Evolutionary conservation across 2,113 vertebrate genomes (phyloP), one percentile per base, ranked within the genome.

Genomic region (Megalops atlanticus): DNA sequence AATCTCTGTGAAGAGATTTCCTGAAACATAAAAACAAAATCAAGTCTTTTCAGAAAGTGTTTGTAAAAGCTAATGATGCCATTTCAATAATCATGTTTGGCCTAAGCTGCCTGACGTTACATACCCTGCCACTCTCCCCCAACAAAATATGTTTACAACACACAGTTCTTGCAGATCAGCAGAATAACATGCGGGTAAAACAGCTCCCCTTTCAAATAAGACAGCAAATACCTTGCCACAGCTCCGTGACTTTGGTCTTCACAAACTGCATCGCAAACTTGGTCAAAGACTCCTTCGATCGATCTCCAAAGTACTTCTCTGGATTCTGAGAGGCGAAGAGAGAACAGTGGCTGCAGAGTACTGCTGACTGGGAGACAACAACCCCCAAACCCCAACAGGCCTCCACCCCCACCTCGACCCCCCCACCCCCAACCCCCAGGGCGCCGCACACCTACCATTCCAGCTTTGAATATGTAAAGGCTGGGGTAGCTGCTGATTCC

Each of bases 401-500:
- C n/a, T n/a, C n/a, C n/a, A n/a, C n/a, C n/a, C n/a, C n/a, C n/a
- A n/a, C n/a, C n/a, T n/a, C n/a, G n/a, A n/a, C n/a, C n/a, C n/a
- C n/a, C 69, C 27, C 70, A 33, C n/a, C 64, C 64, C 2, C 27
- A 21, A 3, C 4, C 16, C 12, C 6, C 16, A 36, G 33, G 3
- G n/a, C n/a, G 6, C 16, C 24, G 38, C 39, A 27, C 11, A 73
- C 79, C 27, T 45, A 74, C 79, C 79, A 74, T 80, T 31, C 79
- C 79, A 27, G 69, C 70, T 35, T 54, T 74, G 41, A 74, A 80
- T 33, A 80, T 24, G 14, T 80, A 96, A 64, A 99, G 95, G 79
- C 97, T 99, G 24, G 97, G 98, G 76, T 98, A 99, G 85, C 97
- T 98, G 91, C 87, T 96, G 88, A 99, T 96, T 35, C 98, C 98